Conservation (phyloP, 1,140 invertebrate species). For the Drosophila insularis region DNA sequence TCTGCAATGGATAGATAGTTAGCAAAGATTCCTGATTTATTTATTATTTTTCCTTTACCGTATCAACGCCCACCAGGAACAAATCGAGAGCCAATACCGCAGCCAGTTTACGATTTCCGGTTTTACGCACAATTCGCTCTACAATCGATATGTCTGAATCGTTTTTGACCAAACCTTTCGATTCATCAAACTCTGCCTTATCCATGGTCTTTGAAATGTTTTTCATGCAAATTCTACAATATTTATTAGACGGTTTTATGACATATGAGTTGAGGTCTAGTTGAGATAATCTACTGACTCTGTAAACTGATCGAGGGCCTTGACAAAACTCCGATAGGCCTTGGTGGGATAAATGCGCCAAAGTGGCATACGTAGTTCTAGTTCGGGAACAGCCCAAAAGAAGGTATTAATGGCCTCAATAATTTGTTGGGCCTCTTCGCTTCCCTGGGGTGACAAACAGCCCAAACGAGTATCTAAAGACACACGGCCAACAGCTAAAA, state of each 20-base stretch:
- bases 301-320: slow-evolving; percentile 88
- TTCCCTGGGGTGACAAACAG: slow-evolving; percentile 86
- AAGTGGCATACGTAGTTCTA: slow-evolving; percentile 90
- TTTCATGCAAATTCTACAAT: slow-evolving; percentile 85
- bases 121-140: slow-evolving; percentile 85
- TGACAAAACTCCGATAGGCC: slow-evolving; percentile 88
- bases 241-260: slow-evolving; percentile 26
- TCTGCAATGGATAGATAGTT: slow-evolving; percentile 83
- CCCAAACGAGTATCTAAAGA: slow-evolving; percentile 91
- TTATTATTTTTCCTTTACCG: slow-evolving; percentile 84
- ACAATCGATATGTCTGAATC: slow-evolving; percentile 85
- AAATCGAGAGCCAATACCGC: slow-evolving; percentile 91
- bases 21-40: not conserved
- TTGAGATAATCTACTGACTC: slow-evolving; percentile 84
- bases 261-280: not conserved
- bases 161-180: slow-evolving; percentile 66
- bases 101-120: slow-evolving; percentile 87
- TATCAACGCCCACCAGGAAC: slow-evolving; percentile 93
- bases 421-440: slow-evolving; percentile 87
- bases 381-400: slow-evolving; percentile 90
- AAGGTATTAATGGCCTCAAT: slow-evolving; percentile 91
- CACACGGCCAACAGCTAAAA: slow-evolving; percentile 89
- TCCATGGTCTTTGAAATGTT: slow-evolving; percentile 85
- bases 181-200: slow-evolving; percentile 79
- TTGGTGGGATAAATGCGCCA: slow-evolving; percentile 91